Evolutionary conservation across 30 jellyfish, hydroid and myxozoan species (phyloP).

Genomic region (Turritopsis dohrnii): DNA sequence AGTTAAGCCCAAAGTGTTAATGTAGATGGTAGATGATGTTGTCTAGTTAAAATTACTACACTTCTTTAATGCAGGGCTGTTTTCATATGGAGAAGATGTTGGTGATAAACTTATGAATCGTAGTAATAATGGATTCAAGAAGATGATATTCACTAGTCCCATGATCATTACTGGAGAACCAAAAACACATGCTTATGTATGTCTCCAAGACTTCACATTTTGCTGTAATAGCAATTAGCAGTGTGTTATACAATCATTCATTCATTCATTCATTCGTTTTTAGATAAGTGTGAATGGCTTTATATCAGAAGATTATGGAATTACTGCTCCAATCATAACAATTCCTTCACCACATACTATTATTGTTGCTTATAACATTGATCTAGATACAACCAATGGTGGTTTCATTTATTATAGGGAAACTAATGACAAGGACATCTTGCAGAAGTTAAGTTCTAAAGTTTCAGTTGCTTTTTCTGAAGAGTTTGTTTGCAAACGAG

Average conservation of each 20-base stretch:
- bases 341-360: neutral
- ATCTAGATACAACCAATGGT: conserved; percentile 6
- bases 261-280: neutral
- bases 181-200: neutral
- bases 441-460: neutral
- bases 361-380: neutral
- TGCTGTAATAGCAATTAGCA: neutral
- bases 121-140: neutral
- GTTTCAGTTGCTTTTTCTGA: neutral
- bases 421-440: neutral
- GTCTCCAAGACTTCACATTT: neutral
- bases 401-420: neutral
- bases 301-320: neutral
- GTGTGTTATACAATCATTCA: neutral
- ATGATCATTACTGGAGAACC: neutral
- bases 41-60: too few species aligned
- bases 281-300: conserved; percentile 14
- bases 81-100: neutral
- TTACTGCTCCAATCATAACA: neutral
- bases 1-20: too few species aligned
- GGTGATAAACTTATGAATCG: neutral
- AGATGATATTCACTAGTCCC: neutral
- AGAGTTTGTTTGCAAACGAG: neutral
- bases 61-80: neutral
- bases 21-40: too few species aligned